Evolutionary conservation across 2,797 vertebrate species (phyloP), one percentile per base, ranked within the genome.

Genomic region (Gadopsis bispinosus): DNA sequence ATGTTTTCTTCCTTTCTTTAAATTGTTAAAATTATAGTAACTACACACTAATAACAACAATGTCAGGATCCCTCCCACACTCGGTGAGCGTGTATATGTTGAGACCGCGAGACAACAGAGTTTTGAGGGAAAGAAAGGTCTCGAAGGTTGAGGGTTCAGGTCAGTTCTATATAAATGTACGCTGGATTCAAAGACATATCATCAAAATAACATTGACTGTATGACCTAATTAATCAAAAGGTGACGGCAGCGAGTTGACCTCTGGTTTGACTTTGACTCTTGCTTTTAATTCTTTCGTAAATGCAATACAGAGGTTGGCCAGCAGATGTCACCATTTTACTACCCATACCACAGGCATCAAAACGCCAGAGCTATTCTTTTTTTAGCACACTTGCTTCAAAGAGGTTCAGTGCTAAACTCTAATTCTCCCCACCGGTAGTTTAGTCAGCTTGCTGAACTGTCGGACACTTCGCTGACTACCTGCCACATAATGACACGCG

Each of bases 311-410:
- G 0, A 1, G 0, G 0, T 0, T 75, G 22, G 0, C 72, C 91
- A 86, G 51, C 31, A 90, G 88, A 31, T 70, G 78, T 73, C 87
- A 4, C 48, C 37, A 51, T 73, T 79, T 31, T 0, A 13, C 19
- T 5, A 9, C 20, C 10, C 4, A 13, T 33, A 7, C 29, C 4
- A 39, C 6, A 69, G 6, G 5, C 7, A 59, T 51, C 37, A 2
- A 45, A 31, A 55, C 1, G 0, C 31, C 31, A 5, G 0, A 48
- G 22, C 13, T 53, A 29, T 79, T 26, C 26, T 26, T 26, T 26
- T 70, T 71, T 29, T 26, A 56, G 41, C 53, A 33, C 19, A 43
- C 0, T 33, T 13, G 12, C 22, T 59, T 66, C 12, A 55, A 29
- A 41, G 48, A 58, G 12, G 39, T 51, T 55, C 39, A 65, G 5